Conservation (phyloP, 2,797 vertebrate species). For the Avahi laniger region DNA sequence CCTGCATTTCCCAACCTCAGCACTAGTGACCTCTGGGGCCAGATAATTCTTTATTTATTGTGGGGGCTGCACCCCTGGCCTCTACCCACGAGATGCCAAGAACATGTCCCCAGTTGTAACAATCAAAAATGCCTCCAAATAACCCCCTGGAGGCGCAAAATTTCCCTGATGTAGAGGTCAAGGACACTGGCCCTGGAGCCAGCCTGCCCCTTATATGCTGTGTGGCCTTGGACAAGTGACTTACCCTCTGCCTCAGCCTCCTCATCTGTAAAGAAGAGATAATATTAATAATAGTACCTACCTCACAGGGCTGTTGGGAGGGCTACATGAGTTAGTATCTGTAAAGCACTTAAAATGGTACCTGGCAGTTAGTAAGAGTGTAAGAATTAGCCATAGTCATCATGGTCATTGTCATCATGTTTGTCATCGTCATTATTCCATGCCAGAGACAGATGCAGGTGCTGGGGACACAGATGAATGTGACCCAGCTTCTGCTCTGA, state of each 20-base stretch:
- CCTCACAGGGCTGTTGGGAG: background rate
- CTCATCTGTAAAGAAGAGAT: background rate
- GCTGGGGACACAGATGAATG: background rate
- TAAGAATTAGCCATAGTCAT: background rate
- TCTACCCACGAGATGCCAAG: background rate
- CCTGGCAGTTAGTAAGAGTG: background rate
- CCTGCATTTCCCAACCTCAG: background rate
- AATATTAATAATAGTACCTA: too few relatives aligned
- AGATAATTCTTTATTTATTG: too few relatives aligned
- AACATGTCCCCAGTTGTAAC: too few relatives aligned
- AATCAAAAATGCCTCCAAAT: background rate
- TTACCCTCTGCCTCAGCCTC: background rate
- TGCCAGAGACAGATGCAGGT: rapidly evolving
- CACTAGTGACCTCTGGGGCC: background rate
- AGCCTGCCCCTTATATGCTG: too few relatives aligned
- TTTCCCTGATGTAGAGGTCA: background rate
- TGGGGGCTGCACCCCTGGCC: background rate
- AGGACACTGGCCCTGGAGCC: background rate
- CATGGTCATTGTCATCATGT: too few relatives aligned
- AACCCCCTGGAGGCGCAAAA: too few relatives aligned
- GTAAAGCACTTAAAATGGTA: background rate
- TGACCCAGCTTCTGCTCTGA: background rate
- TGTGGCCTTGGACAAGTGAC: background rate
- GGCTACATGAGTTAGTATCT: background rate
- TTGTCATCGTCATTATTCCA: rapidly evolving